phyloP scores from a whole-genome alignment of 2,113 vertebrate species.

The Ornithorhynchus anatinus region DNA sequence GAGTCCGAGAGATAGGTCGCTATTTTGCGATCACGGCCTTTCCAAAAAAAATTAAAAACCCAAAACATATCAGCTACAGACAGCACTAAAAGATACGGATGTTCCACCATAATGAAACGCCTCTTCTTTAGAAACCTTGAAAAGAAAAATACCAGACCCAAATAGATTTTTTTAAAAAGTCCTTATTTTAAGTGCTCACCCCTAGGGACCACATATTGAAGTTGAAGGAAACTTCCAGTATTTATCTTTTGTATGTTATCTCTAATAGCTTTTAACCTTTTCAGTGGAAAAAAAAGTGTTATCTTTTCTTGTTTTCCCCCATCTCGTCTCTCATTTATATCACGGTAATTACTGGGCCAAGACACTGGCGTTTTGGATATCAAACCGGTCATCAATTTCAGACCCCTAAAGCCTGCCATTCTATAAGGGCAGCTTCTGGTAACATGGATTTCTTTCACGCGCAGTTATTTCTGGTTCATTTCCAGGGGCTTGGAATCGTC shows the following conservation, averaged over 20 bases:
- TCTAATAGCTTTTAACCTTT: too few species aligned
- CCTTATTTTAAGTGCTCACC: slow-evolving; percentile 32
- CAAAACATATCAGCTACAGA: not conserved
- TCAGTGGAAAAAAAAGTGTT: too few species aligned
- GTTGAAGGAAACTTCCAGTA: slow-evolving; percentile 43
- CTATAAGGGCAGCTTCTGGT: slow-evolving; percentile 3
- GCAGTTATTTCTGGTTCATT: slow-evolving; percentile 25
- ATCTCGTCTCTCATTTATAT: not conserved
- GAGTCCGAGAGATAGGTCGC: not conserved
- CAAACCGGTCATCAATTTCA: not conserved
- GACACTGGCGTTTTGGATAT: not conserved
- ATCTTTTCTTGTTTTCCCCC: slow-evolving; percentile 7
- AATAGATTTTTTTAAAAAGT: slow-evolving; percentile 6
- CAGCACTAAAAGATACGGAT: slow-evolving; percentile 12
- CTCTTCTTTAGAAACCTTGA: slow-evolving; percentile 41
- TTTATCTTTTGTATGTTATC: slow-evolving; percentile 23
- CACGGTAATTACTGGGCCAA: not conserved
- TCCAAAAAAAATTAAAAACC: not conserved
- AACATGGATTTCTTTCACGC: slow-evolving; percentile 20
- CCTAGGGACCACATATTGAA: slow-evolving; percentile 32
- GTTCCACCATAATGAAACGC: slow-evolving; percentile 30
- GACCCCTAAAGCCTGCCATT: not conserved
- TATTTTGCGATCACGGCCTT: not conserved
- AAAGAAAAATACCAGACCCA: slow-evolving; percentile 23
- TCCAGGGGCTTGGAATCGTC: slow-evolving; percentile 44